Conservation (phyloP, 2,797 vertebrate genomes). For the Pseudomugil tenellus region DNA sequence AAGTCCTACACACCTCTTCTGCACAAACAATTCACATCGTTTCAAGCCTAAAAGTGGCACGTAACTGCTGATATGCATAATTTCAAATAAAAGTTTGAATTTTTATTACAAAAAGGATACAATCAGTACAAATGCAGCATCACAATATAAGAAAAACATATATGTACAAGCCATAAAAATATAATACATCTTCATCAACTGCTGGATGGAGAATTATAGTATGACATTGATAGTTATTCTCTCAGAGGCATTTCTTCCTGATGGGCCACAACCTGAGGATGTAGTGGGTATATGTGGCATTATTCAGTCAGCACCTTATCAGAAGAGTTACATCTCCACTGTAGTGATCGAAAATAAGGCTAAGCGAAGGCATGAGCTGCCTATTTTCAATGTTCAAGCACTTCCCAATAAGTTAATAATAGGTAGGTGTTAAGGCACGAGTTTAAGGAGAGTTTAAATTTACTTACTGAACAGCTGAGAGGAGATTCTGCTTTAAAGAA, state of each 20-base stretch:
- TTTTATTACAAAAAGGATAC: constrained; percentile 76
- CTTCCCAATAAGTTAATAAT: constrained; percentile 82
- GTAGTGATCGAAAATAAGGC: constrained; percentile 33
- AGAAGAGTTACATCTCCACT: constrained; percentile 40
- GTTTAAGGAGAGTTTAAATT: constrained; percentile 17
- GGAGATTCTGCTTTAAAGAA: constrained; percentile 27
- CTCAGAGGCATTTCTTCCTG: constrained; percentile 24
- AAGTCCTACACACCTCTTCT: background rate
- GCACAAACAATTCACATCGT: background rate
- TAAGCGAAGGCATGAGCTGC: constrained; percentile 48
- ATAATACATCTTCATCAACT: constrained; percentile 93
- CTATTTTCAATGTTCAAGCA: constrained; percentile 70
- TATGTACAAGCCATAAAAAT: constrained; percentile 93
- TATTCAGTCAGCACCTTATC: constrained; percentile 44
- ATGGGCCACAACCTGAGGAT: constrained; percentile 59
- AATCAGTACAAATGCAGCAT: constrained; percentile 74
- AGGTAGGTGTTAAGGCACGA: constrained; percentile 73
- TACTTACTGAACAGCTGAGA: constrained; percentile 27
- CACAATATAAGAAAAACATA: constrained; percentile 71
- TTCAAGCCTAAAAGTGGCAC: background rate
- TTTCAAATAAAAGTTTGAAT: too few relatives aligned
- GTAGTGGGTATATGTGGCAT: constrained; percentile 25
- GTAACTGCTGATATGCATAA: constrained; percentile 7
- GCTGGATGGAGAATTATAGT: constrained; percentile 58
- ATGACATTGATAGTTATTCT: constrained; percentile 17